These are phyloP conservation scores for Drosophila neutralis DNA, from an alignment of 2,888 invertebrate species.

Conservation along the genomic window DNA sequence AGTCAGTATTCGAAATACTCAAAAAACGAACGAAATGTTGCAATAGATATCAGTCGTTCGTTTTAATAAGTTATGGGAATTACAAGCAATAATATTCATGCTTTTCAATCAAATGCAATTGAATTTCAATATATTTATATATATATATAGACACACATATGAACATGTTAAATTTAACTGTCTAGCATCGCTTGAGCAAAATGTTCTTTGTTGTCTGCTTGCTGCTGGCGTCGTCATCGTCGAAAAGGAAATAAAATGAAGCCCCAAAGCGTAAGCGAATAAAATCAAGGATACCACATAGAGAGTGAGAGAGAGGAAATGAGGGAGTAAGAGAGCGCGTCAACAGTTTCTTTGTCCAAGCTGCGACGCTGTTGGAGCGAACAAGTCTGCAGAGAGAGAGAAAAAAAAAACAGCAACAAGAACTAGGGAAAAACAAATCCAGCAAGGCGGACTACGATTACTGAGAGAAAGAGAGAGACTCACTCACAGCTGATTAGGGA, in stretches of 20 bases:
- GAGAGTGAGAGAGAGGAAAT: conserved; percentile 9
- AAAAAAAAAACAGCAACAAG: conserved; percentile 17
- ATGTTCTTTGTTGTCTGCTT: conserved; percentile 61
- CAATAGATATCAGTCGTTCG: background rate
- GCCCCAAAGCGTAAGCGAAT: conserved; percentile 41
- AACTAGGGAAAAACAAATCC: conserved; percentile 9
- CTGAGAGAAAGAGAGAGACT: conserved; percentile 11
- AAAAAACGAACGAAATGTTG: background rate
- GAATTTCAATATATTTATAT: conserved; percentile 35
- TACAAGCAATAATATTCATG: background rate
- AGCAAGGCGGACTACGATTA: conserved; percentile 23
- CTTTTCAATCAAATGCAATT: conserved; percentile 34
- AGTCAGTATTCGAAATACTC: background rate
- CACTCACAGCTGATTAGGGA: conserved; percentile 64
- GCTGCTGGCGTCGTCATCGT: conserved; percentile 17
- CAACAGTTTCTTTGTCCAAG: conserved; percentile 62
- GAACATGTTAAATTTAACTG: conserved; percentile 3
- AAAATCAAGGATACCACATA: conserved; percentile 69
- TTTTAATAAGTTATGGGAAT: background rate
- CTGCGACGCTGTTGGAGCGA: conserved; percentile 4
- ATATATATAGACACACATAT: conserved; percentile 7
- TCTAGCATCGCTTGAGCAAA: conserved; percentile 11
- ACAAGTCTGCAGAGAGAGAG: conserved; percentile 11
- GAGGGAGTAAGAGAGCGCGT: conserved; percentile 15
- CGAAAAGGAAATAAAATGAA: conserved; percentile 59